Base-by-base conservation (phyloP, 37 sponge, comb jelly and placozoan species). In the Amphimedon queenslandica region DNA sequence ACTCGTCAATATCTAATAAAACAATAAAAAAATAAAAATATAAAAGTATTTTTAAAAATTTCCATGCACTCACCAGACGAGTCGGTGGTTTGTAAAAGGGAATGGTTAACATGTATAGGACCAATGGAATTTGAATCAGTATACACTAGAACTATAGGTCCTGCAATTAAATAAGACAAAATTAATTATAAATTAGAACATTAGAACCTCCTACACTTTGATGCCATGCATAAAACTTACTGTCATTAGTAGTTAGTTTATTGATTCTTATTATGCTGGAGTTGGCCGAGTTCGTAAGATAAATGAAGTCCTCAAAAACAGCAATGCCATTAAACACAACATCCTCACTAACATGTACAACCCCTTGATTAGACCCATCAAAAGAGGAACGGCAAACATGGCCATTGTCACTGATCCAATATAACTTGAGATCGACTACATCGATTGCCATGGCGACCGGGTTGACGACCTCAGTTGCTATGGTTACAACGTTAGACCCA, bases 221-320 rank as follows among this genome's bases (percentile, higher is more conserved):
- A 72, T 18, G 21, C 55, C 53, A 47, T 29, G 27, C 41, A 47
- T 24, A 40, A 25, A 35, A 57, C 21, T 21, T 33, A 31, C 38
- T 25, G 40, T 64, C 57, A 18, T 73, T 37, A 34, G 64, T 42
- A 30, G 55, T 38, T 38, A 81, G 61, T 58, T 74, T 73, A 67
- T 73, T 51, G 29, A 73, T 5, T 53, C 57, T 65, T 6, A 53
- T 20, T 20, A 81, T 53, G 32, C 3, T 18, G 31, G 33, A 21
- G 41, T 21, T 35, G 6, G 69, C 37, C 0, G 82, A 31, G 2
- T 67, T 1, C 25, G 47, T 37, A 3, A 53, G 33, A 64, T 81
- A 81, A 21, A 73, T 65, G 65, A 73, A 74, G 67, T 81, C 82
- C 42, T 81, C 82, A 81, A 81, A 81, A 5, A 81, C 74, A 65